Base-by-base conservation (phyloP, 1,140 invertebrate genomes). In the Magallana ariakensis region DNA sequence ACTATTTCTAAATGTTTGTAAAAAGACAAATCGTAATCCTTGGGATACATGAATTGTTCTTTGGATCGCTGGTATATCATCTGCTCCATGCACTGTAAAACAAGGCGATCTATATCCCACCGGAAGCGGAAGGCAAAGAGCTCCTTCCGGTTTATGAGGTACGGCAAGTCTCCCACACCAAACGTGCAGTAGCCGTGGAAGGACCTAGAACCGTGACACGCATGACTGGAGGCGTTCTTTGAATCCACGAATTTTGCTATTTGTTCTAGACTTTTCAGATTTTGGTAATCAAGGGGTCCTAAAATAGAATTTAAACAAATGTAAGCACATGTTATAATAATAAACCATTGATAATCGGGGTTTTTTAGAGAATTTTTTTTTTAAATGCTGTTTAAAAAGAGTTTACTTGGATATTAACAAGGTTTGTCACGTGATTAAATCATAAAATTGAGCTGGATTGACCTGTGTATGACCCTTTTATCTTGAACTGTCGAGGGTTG, bases 391-490 rank as follows among this genome's bases (percentile, higher is more conserved):
- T 46, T 46, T 46, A 46, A 46, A 46, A 46, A 46, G 2, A 46
- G 2, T 5, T 46, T 2, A 46, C 3, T 2, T 46, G 5, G 33
- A 46, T 46, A 46, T 46, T 2, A 46, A 46, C 33, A 46, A 2
- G 33, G 2, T 46, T 46, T 5, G 33, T 46, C 33, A 46, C 33
- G 33, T 46, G 33, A 46, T 46, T 5, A 46, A 46, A 46, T 46
- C 33, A 46, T 46, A 46, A 5, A 46, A 46, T 46, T 46, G 33
- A 46, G 0, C 33, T 46, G 33, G 33, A 46, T 46, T 46, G 3
- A 92, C 92, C 90, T 83, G 86, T 84, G 58, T 91, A 92, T 11
- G 90, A 87, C 54, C 92, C 92, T 8, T 90, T 90, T 19, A 92
- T 88, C 16, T 83, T 87, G 3, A 92, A 75, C 66, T 90, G 33